Percentiles rank a stretch among this genome's conserved stretches.
phyloP scores from a whole-genome alignment of 2,888 invertebrate genomes.

The Theristus sp. region DNA sequence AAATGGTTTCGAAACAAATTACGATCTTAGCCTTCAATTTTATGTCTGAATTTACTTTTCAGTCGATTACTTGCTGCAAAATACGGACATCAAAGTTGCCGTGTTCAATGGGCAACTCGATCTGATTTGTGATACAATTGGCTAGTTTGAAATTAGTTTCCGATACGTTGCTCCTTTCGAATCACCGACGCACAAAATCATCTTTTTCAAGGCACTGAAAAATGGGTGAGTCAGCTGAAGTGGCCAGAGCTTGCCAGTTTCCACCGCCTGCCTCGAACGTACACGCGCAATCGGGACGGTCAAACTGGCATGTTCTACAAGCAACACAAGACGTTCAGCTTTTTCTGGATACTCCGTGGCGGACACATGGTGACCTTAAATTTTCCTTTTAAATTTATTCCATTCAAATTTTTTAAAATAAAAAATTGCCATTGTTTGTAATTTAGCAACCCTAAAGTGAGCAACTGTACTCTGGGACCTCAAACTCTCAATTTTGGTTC shows the following conservation, averaged over 20 bases:
- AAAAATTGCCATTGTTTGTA: too few relatives aligned
- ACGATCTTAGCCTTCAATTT: too few relatives aligned
- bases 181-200: neutral
- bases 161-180: neutral
- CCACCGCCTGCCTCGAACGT: neutral
- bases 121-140: conserved; percentile 61
- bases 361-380: conserved; percentile 46
- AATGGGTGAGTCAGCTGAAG: conserved; percentile 52
- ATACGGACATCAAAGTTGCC: conserved; percentile 47
- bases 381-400: too few relatives aligned
- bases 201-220: conserved; percentile 43
- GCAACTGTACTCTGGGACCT: too few relatives aligned
- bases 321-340: conserved; percentile 44
- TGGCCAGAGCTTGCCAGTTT: conserved; percentile 35
- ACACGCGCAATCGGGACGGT: conserved; percentile 41
- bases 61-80: conserved; percentile 51
- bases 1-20: too few relatives aligned
- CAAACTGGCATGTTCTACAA: conserved; percentile 17
- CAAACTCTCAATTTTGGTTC: too few relatives aligned
- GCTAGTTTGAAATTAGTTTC: conserved; percentile 29
- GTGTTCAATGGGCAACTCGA: conserved; percentile 64
- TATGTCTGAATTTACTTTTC: too few relatives aligned
- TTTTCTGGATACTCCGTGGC: conserved; percentile 58
- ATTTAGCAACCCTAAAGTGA: too few relatives aligned
- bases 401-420: too few relatives aligned